These are phyloP conservation scores for Augiades crinisus DNA, from an alignment of 2,888 invertebrate genomes.

Conservation along the genomic window DNA sequence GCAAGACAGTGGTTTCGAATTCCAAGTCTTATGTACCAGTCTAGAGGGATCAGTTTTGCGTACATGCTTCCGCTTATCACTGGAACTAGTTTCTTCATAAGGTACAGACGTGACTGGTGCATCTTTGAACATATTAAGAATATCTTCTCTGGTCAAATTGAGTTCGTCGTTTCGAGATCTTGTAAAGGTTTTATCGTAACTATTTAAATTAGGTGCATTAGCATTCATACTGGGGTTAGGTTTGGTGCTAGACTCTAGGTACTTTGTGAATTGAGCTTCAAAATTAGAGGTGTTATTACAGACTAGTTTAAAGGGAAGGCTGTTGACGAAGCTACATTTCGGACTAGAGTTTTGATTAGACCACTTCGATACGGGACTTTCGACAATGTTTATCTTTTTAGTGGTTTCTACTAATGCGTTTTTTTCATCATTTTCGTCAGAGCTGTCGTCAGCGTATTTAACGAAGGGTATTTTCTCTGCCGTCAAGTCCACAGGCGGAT, in stretches of 20 bases:
- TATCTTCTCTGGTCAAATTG: constrained; percentile 60
- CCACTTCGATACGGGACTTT: constrained; percentile 57
- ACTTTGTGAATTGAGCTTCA: constrained; percentile 66
- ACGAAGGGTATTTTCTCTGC: constrained; percentile 67
- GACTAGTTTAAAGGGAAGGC: constrained; percentile 65
- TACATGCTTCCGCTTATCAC: constrained; percentile 59
- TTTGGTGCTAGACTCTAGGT: constrained; percentile 55
- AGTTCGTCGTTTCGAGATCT: constrained; percentile 45
- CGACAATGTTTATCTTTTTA: constrained; percentile 56
- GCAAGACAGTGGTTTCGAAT: constrained; percentile 47
- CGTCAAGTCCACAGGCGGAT: constrained; percentile 58
- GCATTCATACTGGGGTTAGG: constrained; percentile 55
- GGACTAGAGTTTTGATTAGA: constrained; percentile 50
- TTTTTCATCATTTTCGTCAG: constrained; percentile 43
- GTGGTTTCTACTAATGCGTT: constrained; percentile 40
- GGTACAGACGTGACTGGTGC: constrained; percentile 65
- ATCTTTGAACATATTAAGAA: constrained; percentile 72
- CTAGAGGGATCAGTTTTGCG: constrained; percentile 68
- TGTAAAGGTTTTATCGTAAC: constrained; percentile 41
- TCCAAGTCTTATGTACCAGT: constrained; percentile 53
- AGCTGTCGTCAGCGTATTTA: constrained; percentile 48
- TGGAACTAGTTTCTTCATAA: constrained; percentile 48
- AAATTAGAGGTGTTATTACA: constrained; percentile 62
- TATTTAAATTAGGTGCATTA: constrained; percentile 44
- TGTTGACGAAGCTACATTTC: constrained; percentile 57